Conservation (phyloP, 2,888 invertebrate genomes). For the Syrista parreyssii region DNA sequence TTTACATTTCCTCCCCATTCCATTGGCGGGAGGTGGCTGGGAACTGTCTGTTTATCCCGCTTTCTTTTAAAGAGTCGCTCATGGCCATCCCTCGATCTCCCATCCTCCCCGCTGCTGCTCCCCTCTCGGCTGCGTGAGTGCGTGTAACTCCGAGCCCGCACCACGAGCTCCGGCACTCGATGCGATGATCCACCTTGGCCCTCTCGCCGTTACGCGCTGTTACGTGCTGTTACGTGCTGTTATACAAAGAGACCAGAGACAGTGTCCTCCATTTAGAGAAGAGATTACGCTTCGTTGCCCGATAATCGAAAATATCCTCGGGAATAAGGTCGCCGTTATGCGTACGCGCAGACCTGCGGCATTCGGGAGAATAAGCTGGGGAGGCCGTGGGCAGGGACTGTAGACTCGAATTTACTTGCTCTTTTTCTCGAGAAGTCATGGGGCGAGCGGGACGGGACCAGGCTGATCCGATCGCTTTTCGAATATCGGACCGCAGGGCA, state of each 20-base stretch:
- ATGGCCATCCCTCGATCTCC: slow-evolving; percentile 43
- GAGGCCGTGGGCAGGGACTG: no score
- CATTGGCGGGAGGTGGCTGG: slow-evolving; percentile 23
- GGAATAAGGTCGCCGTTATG: slow-evolving; percentile 44
- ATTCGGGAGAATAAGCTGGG: not conserved
- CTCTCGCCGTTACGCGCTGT: slow-evolving; percentile 32
- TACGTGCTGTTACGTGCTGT: no score
- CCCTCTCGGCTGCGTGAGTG: slow-evolving; percentile 15
- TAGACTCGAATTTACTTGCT: no score
- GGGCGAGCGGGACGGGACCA: no score
- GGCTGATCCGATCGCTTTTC: slow-evolving; percentile 41
- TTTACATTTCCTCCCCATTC: slow-evolving; percentile 63
- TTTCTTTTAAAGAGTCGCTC: slow-evolving; percentile 63
- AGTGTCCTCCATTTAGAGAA: slow-evolving; percentile 58
- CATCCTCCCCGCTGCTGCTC: slow-evolving; percentile 8
- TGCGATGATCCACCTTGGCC: slow-evolving; percentile 17
- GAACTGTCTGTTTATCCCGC: slow-evolving; percentile 66
- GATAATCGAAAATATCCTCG: slow-evolving; percentile 65
- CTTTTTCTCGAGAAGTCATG: no score
- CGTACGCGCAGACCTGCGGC: not conserved
- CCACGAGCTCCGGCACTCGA: slow-evolving; percentile 18
- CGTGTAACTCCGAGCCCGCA: slow-evolving; percentile 30
- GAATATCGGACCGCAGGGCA: slow-evolving; percentile 17
- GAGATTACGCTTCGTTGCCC: slow-evolving; percentile 64
- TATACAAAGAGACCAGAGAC: slow-evolving; percentile 42